Evolutionary conservation across 2,888 invertebrate genomes (phyloP).

Genomic region (Drosophila nr. medialis): DNA sequence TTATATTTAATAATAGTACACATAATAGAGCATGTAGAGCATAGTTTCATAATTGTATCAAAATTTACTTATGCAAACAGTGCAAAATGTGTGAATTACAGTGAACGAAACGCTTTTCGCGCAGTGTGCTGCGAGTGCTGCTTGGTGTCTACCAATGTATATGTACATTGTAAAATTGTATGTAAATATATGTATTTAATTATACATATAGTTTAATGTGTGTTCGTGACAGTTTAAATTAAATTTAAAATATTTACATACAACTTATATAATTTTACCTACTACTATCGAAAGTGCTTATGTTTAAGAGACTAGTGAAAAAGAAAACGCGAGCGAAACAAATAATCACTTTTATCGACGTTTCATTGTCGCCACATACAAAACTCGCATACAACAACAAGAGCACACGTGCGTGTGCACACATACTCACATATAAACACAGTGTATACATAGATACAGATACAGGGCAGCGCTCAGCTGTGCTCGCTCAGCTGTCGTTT

Average conservation of each 20-base stretch:
- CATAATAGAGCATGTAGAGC: slow-evolving; percentile 29
- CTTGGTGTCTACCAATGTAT: slow-evolving; percentile 38
- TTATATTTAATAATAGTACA: slow-evolving; percentile 58
- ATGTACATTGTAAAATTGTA: slow-evolving; percentile 31
- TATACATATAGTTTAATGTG: slow-evolving; percentile 40
- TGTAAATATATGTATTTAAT: slow-evolving; percentile 21
- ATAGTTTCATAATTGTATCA: slow-evolving; percentile 42
- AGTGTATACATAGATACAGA: slow-evolving; percentile 11
- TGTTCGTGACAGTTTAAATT: slow-evolving; percentile 53
- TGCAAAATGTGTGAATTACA: slow-evolving; percentile 28
- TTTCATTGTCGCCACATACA: slow-evolving; percentile 51
- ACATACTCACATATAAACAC: slow-evolving; percentile 22
- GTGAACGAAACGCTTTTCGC: slow-evolving; percentile 50
- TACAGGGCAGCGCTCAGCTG: slow-evolving; percentile 59
- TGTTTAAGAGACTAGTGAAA: slow-evolving; percentile 16
- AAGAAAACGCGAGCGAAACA: slow-evolving; percentile 8
- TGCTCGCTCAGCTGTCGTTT: slow-evolving; percentile 71
- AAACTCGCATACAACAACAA: slow-evolving; percentile 30
- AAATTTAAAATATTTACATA: slow-evolving; percentile 35
- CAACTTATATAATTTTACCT: slow-evolving; percentile 26
- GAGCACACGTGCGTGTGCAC: slow-evolving; percentile 48
- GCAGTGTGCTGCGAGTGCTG: slow-evolving; percentile 55
- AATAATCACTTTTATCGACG: slow-evolving; percentile 50
- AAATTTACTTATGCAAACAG: slow-evolving; percentile 40
- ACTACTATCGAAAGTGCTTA: slow-evolving; percentile 38